Base-by-base conservation (phyloP, 2,113 vertebrate genomes). In the Cebidichthys violaceus region DNA sequence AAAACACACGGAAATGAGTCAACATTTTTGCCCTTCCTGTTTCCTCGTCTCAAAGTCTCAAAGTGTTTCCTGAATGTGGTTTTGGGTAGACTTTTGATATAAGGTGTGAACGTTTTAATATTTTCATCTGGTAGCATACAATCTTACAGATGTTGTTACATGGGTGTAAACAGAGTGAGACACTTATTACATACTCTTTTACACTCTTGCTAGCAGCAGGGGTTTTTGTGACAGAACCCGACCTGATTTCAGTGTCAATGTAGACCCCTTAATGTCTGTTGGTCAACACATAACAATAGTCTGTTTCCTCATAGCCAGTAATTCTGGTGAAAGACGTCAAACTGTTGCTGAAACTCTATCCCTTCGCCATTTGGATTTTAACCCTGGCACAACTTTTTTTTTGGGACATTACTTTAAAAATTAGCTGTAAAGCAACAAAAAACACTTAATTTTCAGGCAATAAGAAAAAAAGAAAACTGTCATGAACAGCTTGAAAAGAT, bases 151-250 rank as follows among this genome's bases (percentile, higher is more conserved):
- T 70, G 82, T 50, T 57, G 24, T 70, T 31, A 67, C 35, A 70
- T 70, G 31, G 59, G 61, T 70, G 67, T 74, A 47, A 73, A 54
- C 66, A 18, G 29, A 72, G 60, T 15, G 1, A 75, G n/a, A 54
- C 74, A n/a, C 73, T 68, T 33, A 52, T 2, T 59, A 29, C 57
- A 41, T 29, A 17, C 22, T 57, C n/a, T 4, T 33, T 33, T 3
- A 33, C 65, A 39, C 70, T 64, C 22, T 47, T 52, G 64, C 60
- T 82, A 75, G 76, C 55, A 81, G 82, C 73, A 75, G 37, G 60
- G 69, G 70, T 33, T 77, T 78, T 83, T 10, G 57, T 17, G 41
- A 65, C 62, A 75, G 45, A 70, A 33, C 22, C 57, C 47, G 62
- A 57, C 37, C 67, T 70, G 64, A n/a, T 70, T 60, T 81, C 60